Evolutionary conservation across 2,797 vertebrate genomes (phyloP).

Genomic region (Glyptemys insculpta): DNA sequence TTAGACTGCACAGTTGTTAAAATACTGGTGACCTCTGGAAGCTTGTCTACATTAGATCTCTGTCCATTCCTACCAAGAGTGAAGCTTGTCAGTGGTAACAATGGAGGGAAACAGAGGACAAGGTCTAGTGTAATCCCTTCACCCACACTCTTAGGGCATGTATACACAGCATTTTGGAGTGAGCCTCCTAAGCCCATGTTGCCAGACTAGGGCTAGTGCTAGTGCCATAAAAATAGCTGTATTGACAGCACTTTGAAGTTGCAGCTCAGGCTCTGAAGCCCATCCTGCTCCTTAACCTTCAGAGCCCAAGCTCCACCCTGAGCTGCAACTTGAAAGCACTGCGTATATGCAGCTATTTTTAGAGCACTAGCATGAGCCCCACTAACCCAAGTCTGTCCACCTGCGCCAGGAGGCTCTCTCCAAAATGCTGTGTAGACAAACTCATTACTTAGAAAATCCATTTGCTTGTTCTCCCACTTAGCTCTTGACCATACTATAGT

Average conservation of each 20-base stretch:
- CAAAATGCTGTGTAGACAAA: background rate
- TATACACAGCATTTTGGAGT: background rate
- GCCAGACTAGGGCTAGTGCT: background rate
- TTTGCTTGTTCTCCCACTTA: background rate
- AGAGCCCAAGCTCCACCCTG: background rate
- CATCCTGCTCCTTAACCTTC: background rate
- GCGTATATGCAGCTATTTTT: background rate
- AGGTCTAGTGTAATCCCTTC: background rate
- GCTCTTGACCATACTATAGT: background rate
- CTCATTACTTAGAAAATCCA: background rate
- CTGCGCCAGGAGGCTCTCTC: background rate
- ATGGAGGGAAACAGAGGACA: background rate
- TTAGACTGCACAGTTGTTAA: background rate
- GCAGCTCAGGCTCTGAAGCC: background rate
- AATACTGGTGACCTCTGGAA: background rate
- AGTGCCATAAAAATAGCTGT: background rate
- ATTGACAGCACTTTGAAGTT: background rate
- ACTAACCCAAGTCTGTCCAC: background rate
- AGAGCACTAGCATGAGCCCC: background rate
- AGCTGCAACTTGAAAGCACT: no score
- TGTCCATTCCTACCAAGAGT: background rate
- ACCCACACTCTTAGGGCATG: background rate
- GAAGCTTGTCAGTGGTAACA: background rate
- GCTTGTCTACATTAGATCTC: background rate
- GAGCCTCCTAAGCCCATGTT: background rate